These are phyloP conservation scores for Rachycentron canadum DNA, from an alignment of 2,797 vertebrate genomes.

Conservation along the genomic window DNA sequence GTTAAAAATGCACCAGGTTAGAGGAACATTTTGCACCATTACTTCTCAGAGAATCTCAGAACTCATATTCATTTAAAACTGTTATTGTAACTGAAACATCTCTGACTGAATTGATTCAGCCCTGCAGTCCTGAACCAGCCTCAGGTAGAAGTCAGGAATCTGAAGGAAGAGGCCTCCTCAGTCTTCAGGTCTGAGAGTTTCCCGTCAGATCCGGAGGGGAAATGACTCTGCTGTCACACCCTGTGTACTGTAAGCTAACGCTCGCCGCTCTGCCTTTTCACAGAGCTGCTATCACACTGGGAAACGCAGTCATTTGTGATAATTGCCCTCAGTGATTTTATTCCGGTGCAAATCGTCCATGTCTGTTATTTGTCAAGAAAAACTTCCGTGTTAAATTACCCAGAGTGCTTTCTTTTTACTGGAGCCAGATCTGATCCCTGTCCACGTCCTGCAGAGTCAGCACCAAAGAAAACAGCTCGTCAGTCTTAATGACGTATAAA, in stretches of 20 bases:
- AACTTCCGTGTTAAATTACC: constrained; percentile 60
- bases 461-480: not conserved
- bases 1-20: too few species aligned
- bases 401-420: constrained; percentile 37
- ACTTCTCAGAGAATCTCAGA: too few species aligned
- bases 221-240: constrained; percentile 49
- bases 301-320: constrained; percentile 55
- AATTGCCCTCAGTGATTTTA: constrained; percentile 51
- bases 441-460: not conserved
- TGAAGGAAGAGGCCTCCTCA: not conserved
- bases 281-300: constrained; percentile 22
- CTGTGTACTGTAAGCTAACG: constrained; percentile 42
- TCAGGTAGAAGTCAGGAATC: not conserved
- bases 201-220: constrained; percentile 31
- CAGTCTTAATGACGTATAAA: too few species aligned
- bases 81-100: too few species aligned
- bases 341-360: constrained; percentile 56
- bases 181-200: not conserved
- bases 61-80: too few species aligned
- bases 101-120: too few species aligned
- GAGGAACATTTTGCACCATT: too few species aligned
- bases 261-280: not conserved
- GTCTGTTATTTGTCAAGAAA: constrained; percentile 65
- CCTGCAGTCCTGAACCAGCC: not conserved
- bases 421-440: constrained; percentile 11